These are phyloP conservation scores for Odontamblyopus rebecca DNA, from an alignment of 2,797 vertebrate species.

Conservation along the genomic window DNA sequence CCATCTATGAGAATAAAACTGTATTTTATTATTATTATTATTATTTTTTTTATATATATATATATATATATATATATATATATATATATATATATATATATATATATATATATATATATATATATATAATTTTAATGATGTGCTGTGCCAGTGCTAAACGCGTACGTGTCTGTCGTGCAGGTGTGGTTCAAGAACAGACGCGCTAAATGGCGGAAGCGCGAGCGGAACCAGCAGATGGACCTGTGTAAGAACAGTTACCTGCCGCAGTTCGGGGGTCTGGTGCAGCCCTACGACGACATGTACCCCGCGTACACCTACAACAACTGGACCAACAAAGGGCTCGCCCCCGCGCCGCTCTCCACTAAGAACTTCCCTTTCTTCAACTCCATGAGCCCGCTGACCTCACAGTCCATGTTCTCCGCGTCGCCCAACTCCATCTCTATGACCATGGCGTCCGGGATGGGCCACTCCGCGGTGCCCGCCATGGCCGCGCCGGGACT, in stretches of 20 bases:
- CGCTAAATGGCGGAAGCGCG: constrained; percentile 97
- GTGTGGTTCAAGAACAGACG: constrained; percentile 99
- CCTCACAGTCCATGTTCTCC: constrained; percentile 97
- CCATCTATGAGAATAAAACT: too few relatives aligned
- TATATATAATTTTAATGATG: not conserved
- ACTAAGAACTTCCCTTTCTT: constrained; percentile 99
- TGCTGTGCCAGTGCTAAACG: not conserved
- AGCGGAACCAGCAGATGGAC: constrained; percentile 98
- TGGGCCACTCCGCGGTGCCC: constrained; percentile 91
- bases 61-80: too few relatives aligned
- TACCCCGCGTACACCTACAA: constrained; percentile 97
- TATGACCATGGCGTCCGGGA: constrained; percentile 95
- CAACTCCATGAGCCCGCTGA: constrained; percentile 97
- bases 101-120: too few relatives aligned
- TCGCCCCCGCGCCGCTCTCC: constrained; percentile 89
- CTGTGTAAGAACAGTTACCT: constrained; percentile 97
- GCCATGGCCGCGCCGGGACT: constrained; percentile 90
- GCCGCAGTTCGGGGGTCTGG: constrained; percentile 95
- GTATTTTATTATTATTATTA: too few relatives aligned
- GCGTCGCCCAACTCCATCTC: constrained; percentile 91
- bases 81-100: too few relatives aligned
- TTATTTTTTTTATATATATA: too few relatives aligned
- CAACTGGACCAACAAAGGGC: constrained; percentile 98
- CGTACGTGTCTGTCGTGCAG: constrained; percentile 62
- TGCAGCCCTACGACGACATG: constrained; percentile 98